Base-by-base conservation (phyloP, 2,888 invertebrate genomes). In the Cenopis cana region DNA sequence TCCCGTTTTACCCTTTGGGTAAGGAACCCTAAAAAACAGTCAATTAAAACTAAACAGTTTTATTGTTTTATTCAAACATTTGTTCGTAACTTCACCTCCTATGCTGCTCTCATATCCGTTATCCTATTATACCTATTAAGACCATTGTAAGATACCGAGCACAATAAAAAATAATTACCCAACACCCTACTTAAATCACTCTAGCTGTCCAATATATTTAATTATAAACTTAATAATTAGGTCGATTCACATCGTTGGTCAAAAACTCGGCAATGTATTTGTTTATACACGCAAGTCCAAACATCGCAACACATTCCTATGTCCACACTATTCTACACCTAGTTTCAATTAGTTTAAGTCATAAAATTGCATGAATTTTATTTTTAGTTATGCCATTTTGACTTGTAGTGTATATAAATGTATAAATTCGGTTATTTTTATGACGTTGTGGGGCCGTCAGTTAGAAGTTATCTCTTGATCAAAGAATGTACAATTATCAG, bases 181-280 rank as follows among this genome's bases (percentile, higher is more conserved):
- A 54, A 65, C 60, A 65, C 66, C 60, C 54, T 49, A 54, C 66
- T 56, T 69, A 69, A 73, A 73, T 65, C 68, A 72, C 57, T 59
- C 61, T 20, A 29, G 74, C 75, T 72, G 79, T 78, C 78, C 77
- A 82, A 85, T 87, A 87, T 81, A 88, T 87, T 86, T 87, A 86
- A 89, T 89, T 89, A 89, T 84, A 82, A 87, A 86, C 85, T 88
- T 87, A 81, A 87, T 88, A 90, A 90, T 89, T 89, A 89, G 85
- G 72, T 77, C 77, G 67, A 36, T 82, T 71, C 79, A 85, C 87
- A 82, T 82, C 85, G 85, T 72, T 72, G 76, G 66, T 61, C 66
- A 70, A 74, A 72, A 61, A 70, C 38, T 81, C 85, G 83, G 82
- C 84, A 83, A 82, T 81, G 82, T 61, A 61, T 50, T 29, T 33